Base-by-base conservation (phyloP, 2,113 vertebrate species). In the Urocitellus parryii region DNA sequence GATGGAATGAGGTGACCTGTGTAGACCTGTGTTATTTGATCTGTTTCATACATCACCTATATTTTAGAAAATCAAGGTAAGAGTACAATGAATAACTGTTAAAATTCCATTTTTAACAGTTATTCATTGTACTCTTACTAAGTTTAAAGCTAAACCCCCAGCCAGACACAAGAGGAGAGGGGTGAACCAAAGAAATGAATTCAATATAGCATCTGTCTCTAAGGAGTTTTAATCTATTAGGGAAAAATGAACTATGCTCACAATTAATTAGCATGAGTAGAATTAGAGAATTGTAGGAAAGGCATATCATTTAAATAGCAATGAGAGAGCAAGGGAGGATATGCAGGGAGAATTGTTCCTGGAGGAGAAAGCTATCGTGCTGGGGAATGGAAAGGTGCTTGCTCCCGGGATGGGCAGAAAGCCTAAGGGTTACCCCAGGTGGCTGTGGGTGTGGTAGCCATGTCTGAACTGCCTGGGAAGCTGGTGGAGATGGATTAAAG, bases 201-300 rank as follows among this genome's bases (percentile, higher is more conserved):
- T 93, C 90, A 93, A 39, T 48, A 67, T 42, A 77, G 29, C 45
- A 25, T 76, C 93, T 88, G 86, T 93, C 96, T 96, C 96, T 90
- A 72, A 95, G 95, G 92, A 90, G 61, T 85, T 96, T 58, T 94
- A 53, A 94, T 93, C 89, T 97, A 87, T 87, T 95, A 96, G 83
- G 92, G 93, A 53, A 88, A 88, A 91, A 96, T 90, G 92, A 97
- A 88, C 45, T 45, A 13, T 97, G 65, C 84, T 94, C 67, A 78
- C 87, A 95, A 95, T 93, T 96, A 97, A 96, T 96, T 97, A 96
- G 94, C 80, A 77, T 42, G 39, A 80, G 27, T 78, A 76, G 87
- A 95, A 90, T 89, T 91, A 94, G 93, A 94, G 96, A 95, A 83
- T 76, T 83, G 20, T 84, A 88, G 89, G 82, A 92, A 93, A 91